Evolutionary conservation across 2,888 invertebrate species (phyloP).

Genomic region (Autographa pulchrina): DNA sequence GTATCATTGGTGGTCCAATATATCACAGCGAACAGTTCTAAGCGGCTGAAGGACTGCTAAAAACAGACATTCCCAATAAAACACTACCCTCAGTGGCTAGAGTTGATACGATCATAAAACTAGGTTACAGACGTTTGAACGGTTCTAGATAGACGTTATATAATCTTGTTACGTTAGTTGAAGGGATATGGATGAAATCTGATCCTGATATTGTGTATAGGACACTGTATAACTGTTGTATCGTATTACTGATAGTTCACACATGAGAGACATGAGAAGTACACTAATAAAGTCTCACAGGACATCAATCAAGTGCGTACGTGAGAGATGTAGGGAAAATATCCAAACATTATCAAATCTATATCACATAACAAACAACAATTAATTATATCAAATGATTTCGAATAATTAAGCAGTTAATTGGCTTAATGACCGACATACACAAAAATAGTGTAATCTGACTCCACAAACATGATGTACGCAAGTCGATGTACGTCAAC

Average conservation of each 20-base stretch:
- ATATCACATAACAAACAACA: constrained; percentile 11
- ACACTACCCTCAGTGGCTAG: background rate
- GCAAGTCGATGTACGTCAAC: constrained; percentile 56
- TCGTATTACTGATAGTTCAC: background rate
- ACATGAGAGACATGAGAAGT: background rate
- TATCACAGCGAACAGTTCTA: background rate
- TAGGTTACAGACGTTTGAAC: constrained; percentile 4
- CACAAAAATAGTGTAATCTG: constrained; percentile 49
- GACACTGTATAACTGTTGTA: background rate
- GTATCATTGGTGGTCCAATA: background rate
- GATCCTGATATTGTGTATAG: background rate
- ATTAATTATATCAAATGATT: constrained; percentile 41
- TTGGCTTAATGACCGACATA: constrained; percentile 36
- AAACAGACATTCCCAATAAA: constrained; percentile 4
- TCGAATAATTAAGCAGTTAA: constrained; percentile 42
- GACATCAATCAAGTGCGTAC: background rate
- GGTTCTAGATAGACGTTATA: background rate
- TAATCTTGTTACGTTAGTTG: background rate
- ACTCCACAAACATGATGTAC: constrained; percentile 64
- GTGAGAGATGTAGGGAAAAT: constrained; percentile 13
- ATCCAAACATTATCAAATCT: constrained; percentile 5
- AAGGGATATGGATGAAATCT: constrained; percentile 4
- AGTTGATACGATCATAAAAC: constrained; percentile 4
- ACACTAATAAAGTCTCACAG: background rate
- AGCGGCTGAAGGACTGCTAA: background rate